Evolutionary conservation across 2,888 invertebrate genomes (phyloP).

Genomic region (Eurois occulta): DNA sequence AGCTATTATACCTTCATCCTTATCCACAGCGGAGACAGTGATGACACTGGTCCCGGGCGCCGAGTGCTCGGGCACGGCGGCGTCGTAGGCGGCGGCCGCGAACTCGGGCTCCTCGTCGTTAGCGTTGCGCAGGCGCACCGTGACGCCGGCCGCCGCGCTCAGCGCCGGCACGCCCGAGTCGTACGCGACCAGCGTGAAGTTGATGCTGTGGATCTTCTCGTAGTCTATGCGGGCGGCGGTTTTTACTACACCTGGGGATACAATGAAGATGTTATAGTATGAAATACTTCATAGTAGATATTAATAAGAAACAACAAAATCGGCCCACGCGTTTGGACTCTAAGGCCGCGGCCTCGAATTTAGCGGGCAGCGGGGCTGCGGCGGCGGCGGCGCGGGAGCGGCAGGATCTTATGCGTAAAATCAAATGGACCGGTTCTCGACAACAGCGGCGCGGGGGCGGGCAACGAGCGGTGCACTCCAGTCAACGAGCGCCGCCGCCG

Average conservation of each 20-base stretch:
- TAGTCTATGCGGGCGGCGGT: conserved; percentile 95
- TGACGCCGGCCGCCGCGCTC: conserved; percentile 94
- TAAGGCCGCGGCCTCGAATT: too few relatives aligned
- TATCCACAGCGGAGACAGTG: conserved; percentile 94
- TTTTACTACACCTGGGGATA: conserved; percentile 92
- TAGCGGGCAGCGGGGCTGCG: too few relatives aligned
- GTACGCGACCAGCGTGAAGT: conserved; percentile 95
- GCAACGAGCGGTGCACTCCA: too few relatives aligned
- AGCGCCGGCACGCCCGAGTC: conserved; percentile 97
- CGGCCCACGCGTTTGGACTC: too few relatives aligned
- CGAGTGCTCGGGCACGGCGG: conserved; percentile 94
- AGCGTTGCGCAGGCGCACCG: conserved; percentile 94
- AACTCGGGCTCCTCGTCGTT: conserved; percentile 97
- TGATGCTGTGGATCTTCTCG: conserved; percentile 93
- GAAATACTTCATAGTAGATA: neutral
- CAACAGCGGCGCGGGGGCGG: too few relatives aligned
- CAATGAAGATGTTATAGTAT: neutral
- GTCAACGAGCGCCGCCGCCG: too few relatives aligned
- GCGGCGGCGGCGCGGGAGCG: too few relatives aligned
- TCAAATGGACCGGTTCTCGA: too few relatives aligned
- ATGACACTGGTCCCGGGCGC: conserved; percentile 93
- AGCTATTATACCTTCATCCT: conserved; percentile 93
- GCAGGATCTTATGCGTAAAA: too few relatives aligned
- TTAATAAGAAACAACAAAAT: too few relatives aligned
- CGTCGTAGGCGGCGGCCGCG: conserved; percentile 92